Evolutionary conservation across 2,888 invertebrate genomes (phyloP).

Genomic region (Drosophila kokeensis): DNA sequence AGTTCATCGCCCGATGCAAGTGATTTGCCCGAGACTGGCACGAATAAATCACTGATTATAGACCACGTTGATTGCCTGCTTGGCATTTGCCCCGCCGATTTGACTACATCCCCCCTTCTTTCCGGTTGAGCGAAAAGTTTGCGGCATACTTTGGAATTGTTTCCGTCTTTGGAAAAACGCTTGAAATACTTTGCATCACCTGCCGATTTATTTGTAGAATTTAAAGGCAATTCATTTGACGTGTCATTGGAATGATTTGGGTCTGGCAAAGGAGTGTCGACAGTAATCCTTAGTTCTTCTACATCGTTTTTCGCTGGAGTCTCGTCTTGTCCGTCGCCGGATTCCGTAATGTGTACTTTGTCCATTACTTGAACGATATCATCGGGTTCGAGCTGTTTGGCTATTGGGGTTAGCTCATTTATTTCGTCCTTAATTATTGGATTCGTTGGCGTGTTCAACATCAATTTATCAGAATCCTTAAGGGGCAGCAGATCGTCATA

Average conservation of each 20-base stretch:
- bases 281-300: not conserved
- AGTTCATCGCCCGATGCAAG: not conserved
- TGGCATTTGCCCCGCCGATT: not conserved
- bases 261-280: conserved; percentile 7
- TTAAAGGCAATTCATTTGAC: conserved; percentile 42
- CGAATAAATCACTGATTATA: conserved; percentile 24
- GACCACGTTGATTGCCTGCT: conserved; percentile 41
- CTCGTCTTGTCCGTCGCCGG: conserved; percentile 6
- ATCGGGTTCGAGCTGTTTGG: not conserved
- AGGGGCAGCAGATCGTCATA: not conserved
- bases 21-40: not conserved
- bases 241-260: conserved; percentile 27
- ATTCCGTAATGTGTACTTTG: conserved; percentile 7
- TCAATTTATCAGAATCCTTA: conserved; percentile 19
- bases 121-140: not conserved
- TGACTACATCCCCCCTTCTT: not conserved
- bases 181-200: conserved; percentile 49
- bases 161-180: not conserved
- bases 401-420: not conserved
- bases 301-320: not conserved
- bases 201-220: conserved; percentile 54
- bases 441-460: conserved; percentile 21
- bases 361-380: conserved; percentile 28
- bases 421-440: not conserved
- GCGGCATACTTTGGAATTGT: not conserved